phyloP scores from a whole-genome alignment of 2,888 invertebrate genomes.

The Diogma glabrata region DNA sequence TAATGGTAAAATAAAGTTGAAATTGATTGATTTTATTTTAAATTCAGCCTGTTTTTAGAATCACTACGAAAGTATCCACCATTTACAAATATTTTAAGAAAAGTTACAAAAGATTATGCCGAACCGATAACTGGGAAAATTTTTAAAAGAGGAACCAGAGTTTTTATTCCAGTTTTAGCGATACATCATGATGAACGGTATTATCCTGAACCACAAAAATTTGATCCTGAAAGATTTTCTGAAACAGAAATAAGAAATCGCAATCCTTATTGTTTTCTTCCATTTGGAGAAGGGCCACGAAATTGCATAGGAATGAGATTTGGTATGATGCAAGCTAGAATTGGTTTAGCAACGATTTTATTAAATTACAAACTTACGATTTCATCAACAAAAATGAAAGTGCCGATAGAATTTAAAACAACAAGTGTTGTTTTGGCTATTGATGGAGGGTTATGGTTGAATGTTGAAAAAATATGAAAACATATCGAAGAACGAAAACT shows the following conservation, averaged over 20 bases:
- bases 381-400: slow-evolving; percentile 10
- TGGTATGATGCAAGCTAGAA: slow-evolving; percentile 17
- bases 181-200: slow-evolving; percentile 30
- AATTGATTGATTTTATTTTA: background rate
- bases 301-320: slow-evolving; percentile 18
- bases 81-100: slow-evolving; percentile 13
- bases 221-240: slow-evolving; percentile 31
- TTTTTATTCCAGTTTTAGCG: slow-evolving; percentile 24
- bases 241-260: slow-evolving; percentile 21
- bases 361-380: slow-evolving; percentile 16
- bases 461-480: slow-evolving; percentile 18
- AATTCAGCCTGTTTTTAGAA: slow-evolving; percentile 12
- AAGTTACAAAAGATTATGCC: slow-evolving; percentile 11
- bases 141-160: slow-evolving; percentile 23
- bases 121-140: slow-evolving; percentile 22
- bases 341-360: slow-evolving; percentile 15
- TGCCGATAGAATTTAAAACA: slow-evolving; percentile 14
- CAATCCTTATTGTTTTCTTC: slow-evolving; percentile 24
- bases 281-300: slow-evolving; percentile 29
- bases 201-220: slow-evolving; percentile 29
- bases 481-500: too few relatives aligned
- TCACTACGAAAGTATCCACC: slow-evolving; percentile 17
- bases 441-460: slow-evolving; percentile 15
- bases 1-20: slow-evolving; percentile 24
- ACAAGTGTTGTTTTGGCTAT: slow-evolving; percentile 11